Base-by-base conservation (phyloP, 2,888 invertebrate species). In the Himalopsyche kuldschensis region DNA sequence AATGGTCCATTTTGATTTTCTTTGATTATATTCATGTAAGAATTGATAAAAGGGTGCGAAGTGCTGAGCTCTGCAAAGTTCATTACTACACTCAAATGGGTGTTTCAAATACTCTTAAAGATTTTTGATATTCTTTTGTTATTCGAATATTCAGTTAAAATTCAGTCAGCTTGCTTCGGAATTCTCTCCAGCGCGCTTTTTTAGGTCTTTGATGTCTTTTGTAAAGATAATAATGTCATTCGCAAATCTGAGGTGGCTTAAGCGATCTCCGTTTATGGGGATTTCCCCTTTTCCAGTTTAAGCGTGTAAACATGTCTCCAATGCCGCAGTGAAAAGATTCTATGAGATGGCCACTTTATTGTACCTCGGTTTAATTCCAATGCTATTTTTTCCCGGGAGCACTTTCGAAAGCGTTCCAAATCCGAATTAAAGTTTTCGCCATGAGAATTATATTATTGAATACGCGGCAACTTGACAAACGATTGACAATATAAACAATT, bases 161-260 rank as follows among this genome's bases (percentile, higher is more conserved):
- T 30, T 69, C 69, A 69, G 69, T 69, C 69, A 69, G 69, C 69
- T 69, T 27, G 27, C 24, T 69, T 27, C 24, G 5, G 30, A 69
- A 69, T 69, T 69, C 69, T 69, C 69, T 27, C 55, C 69, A 27
- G 69, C 69, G 20, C 69, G 69, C 69, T 69, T 69, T 69, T 69
- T 69, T 69, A 30, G 69, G 27, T 69, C 69, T 69, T 69, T 69
- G 69, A 69, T 69, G 69, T 69, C 69, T 27, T 69, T 69, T 69
- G 69, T 69, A 69, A 69, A 69, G 69, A 69, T 69, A 69, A 69
- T 69, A 69, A 69, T 69, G 69, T 69, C 69, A 69, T 69, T 69
- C 69, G 69, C 69, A 69, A 69, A 69, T 69, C 69, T 69, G 69
- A 69, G 69, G 69, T 69, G 69, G 69, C 69, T 69, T 69, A 69